Conservation (phyloP, 2,113 vertebrate species). For the Saiga tatarica region DNA sequence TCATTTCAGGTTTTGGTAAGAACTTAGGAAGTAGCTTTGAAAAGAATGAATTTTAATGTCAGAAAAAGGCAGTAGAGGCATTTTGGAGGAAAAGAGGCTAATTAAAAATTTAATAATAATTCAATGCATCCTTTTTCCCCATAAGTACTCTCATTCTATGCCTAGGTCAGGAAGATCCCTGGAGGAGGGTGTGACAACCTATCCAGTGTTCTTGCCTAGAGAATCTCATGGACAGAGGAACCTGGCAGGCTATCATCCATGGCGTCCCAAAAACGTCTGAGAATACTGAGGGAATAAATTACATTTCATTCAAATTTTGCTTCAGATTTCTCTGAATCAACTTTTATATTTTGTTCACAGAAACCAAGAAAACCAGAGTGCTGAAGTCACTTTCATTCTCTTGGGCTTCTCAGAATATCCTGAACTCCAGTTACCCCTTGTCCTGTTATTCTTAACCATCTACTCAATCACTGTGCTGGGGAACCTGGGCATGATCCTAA, state of each 20-base stretch:
- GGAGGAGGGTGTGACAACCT: background rate
- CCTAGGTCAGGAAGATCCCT: background rate
- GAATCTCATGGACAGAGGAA: background rate
- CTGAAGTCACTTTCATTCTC: background rate
- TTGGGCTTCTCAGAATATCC: constrained; percentile 6
- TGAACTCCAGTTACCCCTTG: background rate
- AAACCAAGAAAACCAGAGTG: background rate
- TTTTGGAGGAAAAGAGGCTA: background rate
- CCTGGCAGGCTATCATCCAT: background rate
- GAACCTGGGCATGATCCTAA: constrained; percentile 3
- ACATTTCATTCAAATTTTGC: background rate
- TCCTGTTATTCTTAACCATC: background rate
- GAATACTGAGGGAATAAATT: background rate
- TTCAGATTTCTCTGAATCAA: background rate
- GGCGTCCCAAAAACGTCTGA: background rate
- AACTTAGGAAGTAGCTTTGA: background rate
- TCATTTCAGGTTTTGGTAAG: background rate
- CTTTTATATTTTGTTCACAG: background rate
- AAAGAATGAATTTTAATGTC: background rate
- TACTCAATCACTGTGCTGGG: background rate
- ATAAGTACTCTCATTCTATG: background rate
- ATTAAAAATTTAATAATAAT: background rate
- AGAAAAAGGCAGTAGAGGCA: background rate
- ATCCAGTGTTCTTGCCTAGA: background rate
- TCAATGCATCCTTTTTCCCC: background rate